Conservation (phyloP, 2,113 vertebrate genomes). For the Grammomys surdaster region DNA sequence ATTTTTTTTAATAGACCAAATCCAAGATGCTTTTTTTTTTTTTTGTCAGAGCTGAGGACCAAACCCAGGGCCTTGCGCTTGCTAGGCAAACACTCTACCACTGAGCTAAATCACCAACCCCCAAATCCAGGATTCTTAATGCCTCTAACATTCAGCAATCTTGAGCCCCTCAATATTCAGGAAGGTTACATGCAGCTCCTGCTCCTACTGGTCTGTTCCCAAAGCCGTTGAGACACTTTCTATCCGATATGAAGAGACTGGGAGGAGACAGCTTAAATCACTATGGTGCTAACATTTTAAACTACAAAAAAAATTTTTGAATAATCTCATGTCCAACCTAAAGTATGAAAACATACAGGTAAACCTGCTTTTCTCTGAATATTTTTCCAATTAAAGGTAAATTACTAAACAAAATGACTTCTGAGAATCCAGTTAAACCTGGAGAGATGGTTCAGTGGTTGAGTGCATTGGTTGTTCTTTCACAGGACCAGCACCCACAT, state of each 20-base stretch:
- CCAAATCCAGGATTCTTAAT: conserved; percentile 30
- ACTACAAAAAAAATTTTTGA: conserved; percentile 25
- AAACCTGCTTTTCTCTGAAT: conserved; percentile 48
- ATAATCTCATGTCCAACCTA: conserved; percentile 40
- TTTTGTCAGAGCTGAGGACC: too few species aligned
- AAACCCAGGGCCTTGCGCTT: too few species aligned
- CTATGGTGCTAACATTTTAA: conserved; percentile 40
- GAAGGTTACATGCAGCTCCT: background rate
- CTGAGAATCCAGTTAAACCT: background rate
- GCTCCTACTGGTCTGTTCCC: background rate
- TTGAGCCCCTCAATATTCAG: background rate
- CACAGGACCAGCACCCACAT: background rate
- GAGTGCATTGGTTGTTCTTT: background rate
- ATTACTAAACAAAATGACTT: conserved; percentile 22
- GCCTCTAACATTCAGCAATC: background rate
- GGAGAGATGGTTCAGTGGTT: background rate
- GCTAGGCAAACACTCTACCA: too few species aligned
- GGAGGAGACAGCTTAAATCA: conserved; percentile 8
- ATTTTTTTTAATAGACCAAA: conserved; percentile 30
- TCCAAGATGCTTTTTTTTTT: background rate
- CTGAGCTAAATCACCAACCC: too few species aligned
- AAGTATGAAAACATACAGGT: conserved; percentile 34
- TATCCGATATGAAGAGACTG: background rate
- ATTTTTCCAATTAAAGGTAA: conserved; percentile 56
- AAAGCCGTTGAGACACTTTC: conserved; percentile 29